Evolutionary conservation across 2,113 vertebrate species (phyloP).

Genomic region (Scortum barcoo): DNA sequence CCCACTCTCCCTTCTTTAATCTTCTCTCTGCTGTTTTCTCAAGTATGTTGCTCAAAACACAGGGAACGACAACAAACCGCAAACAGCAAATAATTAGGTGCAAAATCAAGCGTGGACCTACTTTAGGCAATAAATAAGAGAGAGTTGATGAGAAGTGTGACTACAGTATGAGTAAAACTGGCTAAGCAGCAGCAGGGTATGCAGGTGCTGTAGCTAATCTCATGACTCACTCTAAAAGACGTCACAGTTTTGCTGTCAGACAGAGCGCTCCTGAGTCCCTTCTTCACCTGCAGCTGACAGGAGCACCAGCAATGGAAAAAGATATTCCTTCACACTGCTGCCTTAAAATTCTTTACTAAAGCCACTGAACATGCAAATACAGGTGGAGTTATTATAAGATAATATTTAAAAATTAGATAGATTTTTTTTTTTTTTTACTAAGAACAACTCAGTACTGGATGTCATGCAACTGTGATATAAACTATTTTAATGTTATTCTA

Average conservation of each 20-base stretch:
- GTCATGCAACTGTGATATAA: background rate
- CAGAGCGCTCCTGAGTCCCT: conserved; percentile 19
- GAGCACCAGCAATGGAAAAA: conserved; percentile 18
- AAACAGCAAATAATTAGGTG: conserved; percentile 20
- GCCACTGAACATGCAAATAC: conserved; percentile 18
- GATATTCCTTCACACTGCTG: conserved; percentile 25
- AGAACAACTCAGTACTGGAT: background rate
- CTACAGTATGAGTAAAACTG: conserved; percentile 30
- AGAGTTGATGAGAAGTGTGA: conserved; percentile 24
- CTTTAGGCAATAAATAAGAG: conserved; percentile 12
- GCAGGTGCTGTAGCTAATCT: conserved; percentile 52
- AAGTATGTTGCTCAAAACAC: background rate
- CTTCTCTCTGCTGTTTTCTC: conserved; percentile 9
- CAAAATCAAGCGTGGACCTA: conserved; percentile 17
- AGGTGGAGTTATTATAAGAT: background rate
- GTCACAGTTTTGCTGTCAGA: conserved; percentile 49
- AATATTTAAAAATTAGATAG: conserved; percentile 4
- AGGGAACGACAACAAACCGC: conserved; percentile 18
- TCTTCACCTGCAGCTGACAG: conserved; percentile 54
- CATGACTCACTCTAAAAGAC: conserved; percentile 50
- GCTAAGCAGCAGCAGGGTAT: conserved; percentile 39
- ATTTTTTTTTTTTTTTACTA: too few relatives aligned
- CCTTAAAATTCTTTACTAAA: conserved; percentile 17
- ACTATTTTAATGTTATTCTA: background rate
- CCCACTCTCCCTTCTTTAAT: background rate